Evolutionary conservation across 2,113 vertebrate genomes (phyloP).

Genomic region (Scolopax mira): DNA sequence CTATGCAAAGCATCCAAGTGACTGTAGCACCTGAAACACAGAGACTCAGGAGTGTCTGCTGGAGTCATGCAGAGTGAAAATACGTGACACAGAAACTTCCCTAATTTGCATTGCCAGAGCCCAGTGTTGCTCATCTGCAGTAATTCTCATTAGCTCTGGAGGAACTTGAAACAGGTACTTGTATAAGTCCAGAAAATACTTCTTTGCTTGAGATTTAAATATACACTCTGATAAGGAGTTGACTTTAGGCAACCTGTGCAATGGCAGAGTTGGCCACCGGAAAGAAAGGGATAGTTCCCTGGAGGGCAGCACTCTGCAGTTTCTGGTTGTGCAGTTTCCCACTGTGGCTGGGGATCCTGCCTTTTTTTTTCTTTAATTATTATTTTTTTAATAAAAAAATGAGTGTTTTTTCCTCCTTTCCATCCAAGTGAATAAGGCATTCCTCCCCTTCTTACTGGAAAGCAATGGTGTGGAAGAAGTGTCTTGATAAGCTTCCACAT

Average conservation of each 20-base stretch:
- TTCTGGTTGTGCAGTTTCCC: not conserved
- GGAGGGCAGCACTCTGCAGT: not conserved
- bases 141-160: not conserved
- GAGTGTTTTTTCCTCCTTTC: not conserved
- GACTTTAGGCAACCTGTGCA: not conserved
- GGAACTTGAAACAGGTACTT: not conserved
- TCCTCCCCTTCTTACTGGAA: not conserved
- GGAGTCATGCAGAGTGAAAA: not conserved
- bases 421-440: not conserved
- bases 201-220: not conserved
- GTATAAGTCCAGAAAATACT: not conserved
- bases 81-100: not conserved
- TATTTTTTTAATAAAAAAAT: not conserved
- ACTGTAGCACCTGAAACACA: not conserved
- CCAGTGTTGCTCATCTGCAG: not conserved
- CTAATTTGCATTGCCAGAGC: not conserved
- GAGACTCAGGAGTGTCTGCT: not conserved
- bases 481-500: not conserved
- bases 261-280: accelerated
- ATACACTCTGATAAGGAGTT: not conserved
- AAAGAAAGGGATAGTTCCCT: not conserved
- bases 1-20: not conserved
- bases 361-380: not conserved
- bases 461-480: not conserved
- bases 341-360: not conserved